phyloP scores from a whole-genome alignment of 2,888 invertebrate species.

The Emmelina monodactyla region DNA sequence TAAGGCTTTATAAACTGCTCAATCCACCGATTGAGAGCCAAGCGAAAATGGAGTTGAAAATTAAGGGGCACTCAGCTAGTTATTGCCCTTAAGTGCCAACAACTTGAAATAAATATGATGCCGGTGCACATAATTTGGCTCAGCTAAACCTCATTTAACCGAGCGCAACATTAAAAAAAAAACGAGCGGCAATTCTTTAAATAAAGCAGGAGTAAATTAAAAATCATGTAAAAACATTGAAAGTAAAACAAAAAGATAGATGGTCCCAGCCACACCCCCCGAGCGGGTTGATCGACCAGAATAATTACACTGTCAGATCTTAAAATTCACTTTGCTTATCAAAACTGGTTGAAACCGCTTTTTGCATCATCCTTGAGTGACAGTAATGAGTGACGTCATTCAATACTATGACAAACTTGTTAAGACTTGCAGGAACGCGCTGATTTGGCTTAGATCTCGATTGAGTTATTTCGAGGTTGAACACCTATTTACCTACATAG shows the following conservation, averaged over 20 bases:
- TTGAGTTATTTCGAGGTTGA: no score
- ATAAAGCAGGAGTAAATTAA: slow-evolving; percentile 54
- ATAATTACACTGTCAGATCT: slow-evolving; percentile 53
- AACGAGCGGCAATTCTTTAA: slow-evolving; percentile 23
- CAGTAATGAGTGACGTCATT: slow-evolving; percentile 1
- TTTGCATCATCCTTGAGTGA: not conserved
- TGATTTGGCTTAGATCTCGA: slow-evolving; percentile 1
- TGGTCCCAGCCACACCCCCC: slow-evolving; percentile 47
- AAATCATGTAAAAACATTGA: slow-evolving; percentile 55
- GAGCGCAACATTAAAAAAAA: no score
- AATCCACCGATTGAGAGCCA: slow-evolving; percentile 35
- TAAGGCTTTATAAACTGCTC: slow-evolving; percentile 33
- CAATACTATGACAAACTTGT: not conserved
- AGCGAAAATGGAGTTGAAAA: slow-evolving; percentile 41
- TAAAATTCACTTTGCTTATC: slow-evolving; percentile 24
- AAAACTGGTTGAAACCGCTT: not conserved
- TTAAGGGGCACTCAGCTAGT: slow-evolving; percentile 49
- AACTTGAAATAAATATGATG: slow-evolving; percentile 58
- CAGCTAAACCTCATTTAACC: slow-evolving; percentile 56
- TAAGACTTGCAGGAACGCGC: not conserved
- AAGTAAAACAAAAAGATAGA: slow-evolving; percentile 43
- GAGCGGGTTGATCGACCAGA: slow-evolving; percentile 39
- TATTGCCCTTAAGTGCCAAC: slow-evolving; percentile 63
- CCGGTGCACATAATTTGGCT: slow-evolving; percentile 57
- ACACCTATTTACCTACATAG: no score